These are phyloP conservation scores for Henricia sp. DNA, from an alignment of 53 echinoderm and acorn worm genomes.

Conservation along the genomic window DNA sequence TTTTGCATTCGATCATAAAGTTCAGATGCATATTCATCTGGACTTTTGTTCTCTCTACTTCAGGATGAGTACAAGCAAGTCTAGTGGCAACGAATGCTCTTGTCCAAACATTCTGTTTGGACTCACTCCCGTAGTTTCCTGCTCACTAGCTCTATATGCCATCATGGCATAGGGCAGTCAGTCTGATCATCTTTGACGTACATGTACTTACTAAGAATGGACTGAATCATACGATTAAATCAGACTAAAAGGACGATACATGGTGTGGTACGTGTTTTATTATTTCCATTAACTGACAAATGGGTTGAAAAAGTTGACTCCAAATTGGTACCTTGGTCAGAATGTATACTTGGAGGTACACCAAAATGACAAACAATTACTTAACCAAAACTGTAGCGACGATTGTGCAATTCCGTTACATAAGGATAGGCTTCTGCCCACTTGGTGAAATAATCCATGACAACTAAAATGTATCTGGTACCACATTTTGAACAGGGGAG, in stretches of 20 bases:
- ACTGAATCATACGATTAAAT: conserved; percentile 37
- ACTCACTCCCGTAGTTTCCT: conserved; percentile 18
- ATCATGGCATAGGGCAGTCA: conserved; percentile 38
- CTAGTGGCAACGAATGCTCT: conserved; percentile 34
- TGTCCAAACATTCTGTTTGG: conserved; percentile 63
- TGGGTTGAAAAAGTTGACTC: conserved; percentile 18
- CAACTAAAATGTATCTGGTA: conserved; percentile 25
- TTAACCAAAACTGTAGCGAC: conserved; percentile 21
- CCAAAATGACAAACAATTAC: conserved; percentile 50
- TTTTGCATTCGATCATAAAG: neutral
- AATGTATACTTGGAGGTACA: conserved; percentile 18
- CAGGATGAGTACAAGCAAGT: conserved; percentile 40
- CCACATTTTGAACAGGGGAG: conserved; percentile 12
- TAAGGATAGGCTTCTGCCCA: conserved; percentile 52
- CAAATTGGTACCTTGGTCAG: conserved; percentile 62
- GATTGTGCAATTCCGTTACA: too few species aligned
- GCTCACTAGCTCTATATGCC: conserved; percentile 23
- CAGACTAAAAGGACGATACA: conserved; percentile 34
- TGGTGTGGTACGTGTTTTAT: conserved; percentile 61
- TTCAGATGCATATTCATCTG: neutral
- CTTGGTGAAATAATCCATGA: conserved; percentile 41
- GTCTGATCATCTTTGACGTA: conserved; percentile 26
- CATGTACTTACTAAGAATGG: conserved; percentile 18
- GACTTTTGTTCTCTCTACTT: neutral
- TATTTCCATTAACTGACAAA: conserved; percentile 46